phyloP scores from a whole-genome alignment of 2,113 vertebrate genomes.

The Microcebus griseorufus region DNA sequence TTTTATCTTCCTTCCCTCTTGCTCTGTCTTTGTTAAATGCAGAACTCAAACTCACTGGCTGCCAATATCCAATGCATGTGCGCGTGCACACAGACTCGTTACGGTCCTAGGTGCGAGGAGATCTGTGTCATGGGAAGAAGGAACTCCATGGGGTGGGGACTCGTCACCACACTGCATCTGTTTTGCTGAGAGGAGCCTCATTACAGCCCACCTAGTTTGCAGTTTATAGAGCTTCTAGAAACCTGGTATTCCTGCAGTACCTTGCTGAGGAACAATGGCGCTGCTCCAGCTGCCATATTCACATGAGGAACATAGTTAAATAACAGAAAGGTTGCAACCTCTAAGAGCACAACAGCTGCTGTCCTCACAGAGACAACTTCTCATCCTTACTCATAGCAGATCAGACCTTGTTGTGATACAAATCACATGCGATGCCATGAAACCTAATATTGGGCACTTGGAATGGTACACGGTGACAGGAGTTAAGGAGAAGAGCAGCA shows the following conservation, averaged over 20 bases:
- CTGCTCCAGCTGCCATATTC: slow-evolving; percentile 37
- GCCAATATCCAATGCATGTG: neutral
- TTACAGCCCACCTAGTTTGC: slow-evolving; percentile 63
- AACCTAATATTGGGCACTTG: neutral
- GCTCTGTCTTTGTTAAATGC: slow-evolving; percentile 60
- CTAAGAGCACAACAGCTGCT: neutral
- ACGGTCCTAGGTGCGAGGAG: slow-evolving; percentile 7
- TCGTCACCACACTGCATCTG: slow-evolving; percentile 3
- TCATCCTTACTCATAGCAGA: neutral
- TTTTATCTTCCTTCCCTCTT: neutral
- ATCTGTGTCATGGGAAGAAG: slow-evolving; percentile 28
- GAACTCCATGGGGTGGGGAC: neutral
- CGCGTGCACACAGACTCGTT: neutral
- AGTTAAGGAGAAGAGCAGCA: neutral
- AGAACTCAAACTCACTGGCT: slow-evolving; percentile 55
- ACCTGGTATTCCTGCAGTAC: neutral
- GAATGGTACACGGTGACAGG: neutral
- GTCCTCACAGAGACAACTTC: neutral
- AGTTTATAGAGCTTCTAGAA: slow-evolving; percentile 69
- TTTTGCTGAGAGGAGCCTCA: slow-evolving; percentile 68
- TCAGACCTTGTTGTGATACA: neutral
- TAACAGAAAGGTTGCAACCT: neutral
- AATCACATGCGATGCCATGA: neutral
- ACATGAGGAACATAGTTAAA: neutral
- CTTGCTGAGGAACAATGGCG: slow-evolving; percentile 32